Evolutionary conservation across 2,888 invertebrate species (phyloP).

Genomic region (Hemithea aestivaria): DNA sequence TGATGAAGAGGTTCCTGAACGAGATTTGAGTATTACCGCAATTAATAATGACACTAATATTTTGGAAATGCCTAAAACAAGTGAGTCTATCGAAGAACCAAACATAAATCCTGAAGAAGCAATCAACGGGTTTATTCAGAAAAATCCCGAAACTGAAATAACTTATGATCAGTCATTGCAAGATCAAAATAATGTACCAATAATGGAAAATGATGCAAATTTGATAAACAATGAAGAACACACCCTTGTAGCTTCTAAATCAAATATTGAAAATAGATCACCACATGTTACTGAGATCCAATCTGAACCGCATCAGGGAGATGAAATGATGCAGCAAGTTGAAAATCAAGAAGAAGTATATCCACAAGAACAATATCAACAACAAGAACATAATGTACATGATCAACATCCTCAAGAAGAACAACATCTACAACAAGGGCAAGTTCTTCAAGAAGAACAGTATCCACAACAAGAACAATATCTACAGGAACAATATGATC

Average conservation of each 20-base stretch:
- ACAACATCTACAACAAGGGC: not conserved
- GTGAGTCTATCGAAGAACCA: slow-evolving; percentile 9
- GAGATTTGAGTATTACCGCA: slow-evolving; percentile 30
- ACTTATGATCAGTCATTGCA: slow-evolving; percentile 5
- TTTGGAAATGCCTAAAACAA: slow-evolving; percentile 13
- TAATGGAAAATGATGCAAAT: not conserved
- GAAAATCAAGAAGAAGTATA: slow-evolving; percentile 11
- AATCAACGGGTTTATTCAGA: not conserved
- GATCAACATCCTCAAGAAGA: no score
- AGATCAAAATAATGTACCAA: slow-evolving; percentile 7
- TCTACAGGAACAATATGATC: no score
- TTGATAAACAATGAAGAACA: slow-evolving; percentile 2
- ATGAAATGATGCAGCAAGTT: not conserved
- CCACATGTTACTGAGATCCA: no score
- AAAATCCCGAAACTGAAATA: slow-evolving; percentile 5
- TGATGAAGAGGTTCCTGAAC: slow-evolving; percentile 36
- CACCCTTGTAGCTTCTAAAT: no score
- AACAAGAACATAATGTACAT: not conserved
- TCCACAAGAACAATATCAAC: slow-evolving; percentile 11
- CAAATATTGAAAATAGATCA: no score
- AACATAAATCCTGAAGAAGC: slow-evolving; percentile 2
- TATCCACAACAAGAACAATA: no score
- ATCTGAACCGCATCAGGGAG: not conserved
- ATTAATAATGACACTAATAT: slow-evolving; percentile 11
- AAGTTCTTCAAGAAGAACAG: slow-evolving; percentile 15